Base-by-base conservation (phyloP, 2,888 invertebrate species). In the Calliphora vomitoria region DNA sequence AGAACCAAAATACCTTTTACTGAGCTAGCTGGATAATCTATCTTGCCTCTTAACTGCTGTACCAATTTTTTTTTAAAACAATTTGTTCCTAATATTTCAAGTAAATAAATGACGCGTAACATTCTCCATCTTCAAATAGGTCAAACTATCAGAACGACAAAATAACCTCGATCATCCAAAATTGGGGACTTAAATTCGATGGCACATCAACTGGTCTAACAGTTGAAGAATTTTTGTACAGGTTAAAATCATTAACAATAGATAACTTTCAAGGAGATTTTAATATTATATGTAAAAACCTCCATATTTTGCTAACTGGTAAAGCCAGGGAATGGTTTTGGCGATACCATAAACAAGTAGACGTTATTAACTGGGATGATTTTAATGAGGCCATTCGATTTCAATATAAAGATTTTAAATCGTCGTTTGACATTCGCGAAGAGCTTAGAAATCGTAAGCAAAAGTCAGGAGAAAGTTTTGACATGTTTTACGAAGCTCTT, bases 101-200 rank as follows among this genome's bases (percentile, higher is more conserved):
- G 38, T 38, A 38, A 25, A 25, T 25, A 25, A 25, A 25, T 25
- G 25, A 25, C 25, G 25, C 25, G 25, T 25, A 25, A 25, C 6
- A 38, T 4, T 50, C 53, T n/a, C 31, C 6, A 8, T 38, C 13
- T 60, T 31, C 13, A 13, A 60, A 60, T 31, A 60, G 3, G 1
- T 4, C 60, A 13, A 60, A 13, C 15, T 31, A 60, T 31, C 60
- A 31, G 5, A 60, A 25, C 11, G 53, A 66, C 13, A 78, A 66
- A n/a, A 66, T 78, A 35, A 66, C 76, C 0, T 78, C 64, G 1
- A 66, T 78, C 3, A 84, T 87, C 0, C 64, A 84, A 18, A 76
- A 81, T 10, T 87, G 82, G 74, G 78, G 78, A 20, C 11, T 85
- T 0, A 79, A 79, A 41, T 85, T 87, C 41, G 81, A 84, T 75